Evolutionary conservation across 2,113 vertebrate genomes (phyloP).

Genomic region (Pelodiscus sinensis): DNA sequence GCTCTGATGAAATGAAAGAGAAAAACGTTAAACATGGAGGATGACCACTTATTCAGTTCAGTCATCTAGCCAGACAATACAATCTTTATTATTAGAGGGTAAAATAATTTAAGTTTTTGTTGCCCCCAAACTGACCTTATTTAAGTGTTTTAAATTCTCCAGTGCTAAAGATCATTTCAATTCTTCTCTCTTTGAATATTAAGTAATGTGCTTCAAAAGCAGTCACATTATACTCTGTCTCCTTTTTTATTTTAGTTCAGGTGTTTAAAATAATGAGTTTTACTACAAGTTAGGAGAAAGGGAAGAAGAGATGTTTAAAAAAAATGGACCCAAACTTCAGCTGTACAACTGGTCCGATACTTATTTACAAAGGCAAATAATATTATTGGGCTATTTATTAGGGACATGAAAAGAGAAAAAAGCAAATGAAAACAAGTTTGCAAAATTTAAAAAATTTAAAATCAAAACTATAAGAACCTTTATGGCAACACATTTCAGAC

Average conservation of each 20-base stretch:
- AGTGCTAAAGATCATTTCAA: background rate
- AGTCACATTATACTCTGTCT: background rate
- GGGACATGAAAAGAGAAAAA: background rate
- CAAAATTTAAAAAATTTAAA: background rate
- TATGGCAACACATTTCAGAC: background rate
- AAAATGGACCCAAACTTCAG: background rate
- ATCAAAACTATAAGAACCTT: background rate
- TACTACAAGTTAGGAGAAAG: fast-evolving
- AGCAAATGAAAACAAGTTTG: background rate
- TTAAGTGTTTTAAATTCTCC: background rate
- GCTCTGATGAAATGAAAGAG: conserved; percentile 6
- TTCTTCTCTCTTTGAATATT: conserved; percentile 6
- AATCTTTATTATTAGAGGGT: background rate
- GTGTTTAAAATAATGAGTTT: conserved; percentile 21
- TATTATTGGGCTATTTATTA: conserved; percentile 31
- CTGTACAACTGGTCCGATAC: background rate
- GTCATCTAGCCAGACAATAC: background rate
- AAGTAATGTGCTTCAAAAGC: conserved; percentile 4
- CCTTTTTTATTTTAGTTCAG: background rate
- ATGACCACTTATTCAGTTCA: background rate
- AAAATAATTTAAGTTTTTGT: background rate
- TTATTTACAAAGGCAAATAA: conserved; percentile 49
- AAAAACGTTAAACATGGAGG: background rate
- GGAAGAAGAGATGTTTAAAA: background rate
- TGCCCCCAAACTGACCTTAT: background rate